A percentile compares a stretch with the other conserved stretches of the same genome.
These are phyloP conservation scores for Germaria angustata DNA, from an alignment of 2,888 invertebrate species.

Conservation along the genomic window DNA sequence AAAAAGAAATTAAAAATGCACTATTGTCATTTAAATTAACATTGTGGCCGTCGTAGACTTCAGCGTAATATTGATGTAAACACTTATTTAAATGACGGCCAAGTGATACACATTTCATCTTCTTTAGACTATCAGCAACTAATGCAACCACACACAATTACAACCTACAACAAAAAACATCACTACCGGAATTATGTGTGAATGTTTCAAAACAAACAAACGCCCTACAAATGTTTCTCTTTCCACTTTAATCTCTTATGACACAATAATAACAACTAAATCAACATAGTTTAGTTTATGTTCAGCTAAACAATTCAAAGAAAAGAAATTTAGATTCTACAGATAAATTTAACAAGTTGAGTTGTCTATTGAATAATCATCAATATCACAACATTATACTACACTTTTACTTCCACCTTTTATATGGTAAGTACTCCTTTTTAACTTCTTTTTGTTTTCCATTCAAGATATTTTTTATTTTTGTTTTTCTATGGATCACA, in stretches of 20 bases:
- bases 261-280: slow-evolving; percentile 28
- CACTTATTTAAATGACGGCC: slow-evolving; percentile 34
- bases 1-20: slow-evolving; percentile 23
- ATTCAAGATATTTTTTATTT: not conserved
- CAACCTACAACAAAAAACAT: not conserved
- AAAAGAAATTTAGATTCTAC: slow-evolving; percentile 9
- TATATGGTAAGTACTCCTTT: slow-evolving; percentile 60
- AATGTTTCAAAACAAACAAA: slow-evolving; percentile 10
- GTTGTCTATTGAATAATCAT: slow-evolving; percentile 61
- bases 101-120: slow-evolving; percentile 18
- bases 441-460: not conserved
- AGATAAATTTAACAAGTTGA: slow-evolving; percentile 35
- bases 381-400: slow-evolving; percentile 55
- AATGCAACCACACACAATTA: slow-evolving; percentile 16
- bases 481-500: not conserved
- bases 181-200: slow-evolving; percentile 25
- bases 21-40: not conserved
- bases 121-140: slow-evolving; percentile 22
- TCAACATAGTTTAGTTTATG: slow-evolving; percentile 30
- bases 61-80: slow-evolving; percentile 43
- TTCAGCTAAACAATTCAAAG: slow-evolving; percentile 15
- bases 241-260: slow-evolving; percentile 4
- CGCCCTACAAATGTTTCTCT: not conserved
- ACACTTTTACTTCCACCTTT: slow-evolving; percentile 44
- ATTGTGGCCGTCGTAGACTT: slow-evolving; percentile 5